Evolutionary conservation across 2,797 vertebrate species (phyloP).

Genomic region (Fistularia commersonii): DNA sequence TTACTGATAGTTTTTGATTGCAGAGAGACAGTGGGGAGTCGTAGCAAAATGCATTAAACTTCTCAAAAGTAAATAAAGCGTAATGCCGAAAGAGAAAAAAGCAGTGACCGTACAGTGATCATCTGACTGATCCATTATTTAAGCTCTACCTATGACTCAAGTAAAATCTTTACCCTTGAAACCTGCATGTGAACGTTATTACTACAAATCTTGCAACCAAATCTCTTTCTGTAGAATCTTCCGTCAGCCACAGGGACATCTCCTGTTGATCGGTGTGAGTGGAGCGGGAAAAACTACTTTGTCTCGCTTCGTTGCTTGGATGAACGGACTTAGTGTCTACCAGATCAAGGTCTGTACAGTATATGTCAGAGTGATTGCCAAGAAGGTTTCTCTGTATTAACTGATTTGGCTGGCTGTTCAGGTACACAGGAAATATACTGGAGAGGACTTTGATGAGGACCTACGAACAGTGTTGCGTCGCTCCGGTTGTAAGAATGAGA

Average conservation of each 20-base stretch:
- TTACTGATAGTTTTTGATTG: too few relatives aligned
- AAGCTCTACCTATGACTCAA: too few relatives aligned
- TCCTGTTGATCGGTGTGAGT: conserved; percentile 96
- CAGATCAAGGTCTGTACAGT: conserved; percentile 89
- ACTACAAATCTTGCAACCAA: neutral
- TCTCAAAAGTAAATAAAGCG: too few relatives aligned
- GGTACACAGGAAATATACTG: conserved; percentile 98
- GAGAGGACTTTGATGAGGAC: conserved; percentile 98
- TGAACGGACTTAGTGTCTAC: conserved; percentile 97
- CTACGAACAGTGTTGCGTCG: conserved; percentile 91
- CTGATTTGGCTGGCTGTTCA: conserved; percentile 37
- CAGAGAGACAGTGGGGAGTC: too few relatives aligned
- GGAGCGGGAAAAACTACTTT: conserved; percentile 97
- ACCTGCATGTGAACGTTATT: too few relatives aligned
- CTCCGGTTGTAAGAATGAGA: conserved; percentile 98
- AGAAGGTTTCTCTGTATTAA: neutral
- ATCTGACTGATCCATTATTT: too few relatives aligned
- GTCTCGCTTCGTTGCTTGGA: conserved; percentile 98
- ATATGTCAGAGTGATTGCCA: neutral
- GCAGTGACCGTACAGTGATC: too few relatives aligned
- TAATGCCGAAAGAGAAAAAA: too few relatives aligned
- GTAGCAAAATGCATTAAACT: too few relatives aligned
- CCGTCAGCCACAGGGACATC: conserved; percentile 96
- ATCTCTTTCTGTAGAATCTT: conserved; percentile 84
- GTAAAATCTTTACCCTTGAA: too few relatives aligned